phyloP scores from a whole-genome alignment of 2,797 vertebrate genomes.

The Australoheros facetus region DNA sequence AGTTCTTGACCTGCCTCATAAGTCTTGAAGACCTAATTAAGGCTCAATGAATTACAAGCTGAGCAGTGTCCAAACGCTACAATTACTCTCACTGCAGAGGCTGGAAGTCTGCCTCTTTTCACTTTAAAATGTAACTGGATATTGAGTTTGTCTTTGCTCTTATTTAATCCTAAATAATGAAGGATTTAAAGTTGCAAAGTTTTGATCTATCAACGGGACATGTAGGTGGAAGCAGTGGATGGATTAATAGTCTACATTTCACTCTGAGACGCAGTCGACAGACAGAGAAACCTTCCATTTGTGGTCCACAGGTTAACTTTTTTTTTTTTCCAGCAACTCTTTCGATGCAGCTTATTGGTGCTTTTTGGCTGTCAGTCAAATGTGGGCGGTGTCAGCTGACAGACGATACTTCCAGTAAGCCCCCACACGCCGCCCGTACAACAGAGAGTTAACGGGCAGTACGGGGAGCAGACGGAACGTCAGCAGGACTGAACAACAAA shows the following conservation, averaged over 20 bases:
- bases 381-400: constrained; percentile 76
- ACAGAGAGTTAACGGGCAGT: constrained; percentile 80
- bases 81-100: background rate
- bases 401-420: constrained; percentile 86
- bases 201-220: background rate
- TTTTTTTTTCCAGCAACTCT: constrained; percentile 22
- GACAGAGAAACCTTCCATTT: background rate
- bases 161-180: background rate
- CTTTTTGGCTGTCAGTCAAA: constrained; percentile 63
- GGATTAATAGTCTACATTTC: too few relatives aligned
- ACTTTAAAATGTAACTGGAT: background rate
- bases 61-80: background rate
- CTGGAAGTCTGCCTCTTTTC: background rate
- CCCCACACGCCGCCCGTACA: constrained; percentile 65
- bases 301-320: constrained; percentile 46
- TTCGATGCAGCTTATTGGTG: constrained; percentile 77
- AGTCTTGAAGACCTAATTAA: too few relatives aligned
- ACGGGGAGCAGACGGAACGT: constrained; percentile 33
- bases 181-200: background rate
- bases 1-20: background rate
- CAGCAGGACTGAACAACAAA: constrained; percentile 54
- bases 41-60: too few relatives aligned
- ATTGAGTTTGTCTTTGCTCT: accelerated
- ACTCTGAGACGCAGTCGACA: background rate
- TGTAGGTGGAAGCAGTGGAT: background rate